A percentile compares a stretch with the other conserved stretches of the same genome.
Conservation (phyloP, 2,113 vertebrate genomes). For the Burhinus oedicnemus region DNA sequence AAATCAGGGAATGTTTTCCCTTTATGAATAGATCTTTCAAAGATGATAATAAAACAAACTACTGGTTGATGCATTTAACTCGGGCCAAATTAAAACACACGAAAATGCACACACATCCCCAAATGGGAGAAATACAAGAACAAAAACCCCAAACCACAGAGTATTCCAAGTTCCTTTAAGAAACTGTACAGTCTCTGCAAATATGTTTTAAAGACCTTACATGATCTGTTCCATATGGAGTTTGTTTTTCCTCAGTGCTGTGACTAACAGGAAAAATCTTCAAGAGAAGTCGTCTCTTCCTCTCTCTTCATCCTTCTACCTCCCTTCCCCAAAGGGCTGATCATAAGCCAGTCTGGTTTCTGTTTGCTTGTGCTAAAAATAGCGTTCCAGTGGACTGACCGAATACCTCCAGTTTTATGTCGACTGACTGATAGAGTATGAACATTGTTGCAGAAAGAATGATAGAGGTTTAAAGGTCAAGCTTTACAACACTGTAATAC, state of each 20-base stretch:
- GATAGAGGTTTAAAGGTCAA: neutral
- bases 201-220: constrained; percentile 48
- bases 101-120: neutral
- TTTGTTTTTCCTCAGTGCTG: constrained; percentile 42
- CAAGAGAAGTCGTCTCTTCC: constrained; percentile 48
- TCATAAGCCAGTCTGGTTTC: constrained; percentile 39
- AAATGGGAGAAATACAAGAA: constrained; percentile 21
- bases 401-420: constrained; percentile 9
- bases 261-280: constrained; percentile 68
- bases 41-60: constrained; percentile 15
- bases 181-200: constrained; percentile 30
- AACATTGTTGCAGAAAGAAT: neutral
- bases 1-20: neutral
- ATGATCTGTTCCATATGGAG: constrained; percentile 62
- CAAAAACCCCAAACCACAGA: neutral
- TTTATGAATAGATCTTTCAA: neutral
- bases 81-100: neutral
- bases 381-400: neutral
- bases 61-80: constrained; percentile 16
- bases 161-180: constrained; percentile 35
- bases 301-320: constrained; percentile 34
- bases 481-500: neutral
- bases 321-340: neutral
- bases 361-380: constrained; percentile 55
- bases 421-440: neutral